Conservation (phyloP, 1,140 invertebrate species). For the Zaprionus davidi region DNA sequence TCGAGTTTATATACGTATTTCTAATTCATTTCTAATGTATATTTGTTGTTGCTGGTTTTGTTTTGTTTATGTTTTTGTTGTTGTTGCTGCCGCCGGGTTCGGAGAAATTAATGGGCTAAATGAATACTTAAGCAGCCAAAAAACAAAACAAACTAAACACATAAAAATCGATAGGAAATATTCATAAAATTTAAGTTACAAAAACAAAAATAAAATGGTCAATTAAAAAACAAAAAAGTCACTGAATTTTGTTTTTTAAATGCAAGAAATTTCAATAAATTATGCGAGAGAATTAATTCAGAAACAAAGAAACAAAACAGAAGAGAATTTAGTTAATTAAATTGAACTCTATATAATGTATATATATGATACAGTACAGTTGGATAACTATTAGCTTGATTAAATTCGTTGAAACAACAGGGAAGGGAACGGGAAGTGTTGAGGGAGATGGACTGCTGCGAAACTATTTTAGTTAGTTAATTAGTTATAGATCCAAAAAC, state of each 20-base stretch:
- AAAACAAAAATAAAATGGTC: not conserved
- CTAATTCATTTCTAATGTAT: slow-evolving; percentile 44
- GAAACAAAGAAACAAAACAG: slow-evolving; percentile 2
- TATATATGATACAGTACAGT: slow-evolving; percentile 12
- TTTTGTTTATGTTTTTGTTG: slow-evolving; percentile 5
- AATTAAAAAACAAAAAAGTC: slow-evolving; percentile 9
- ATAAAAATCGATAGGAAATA: not conserved
- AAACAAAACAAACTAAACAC: slow-evolving; percentile 25
- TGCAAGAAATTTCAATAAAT: slow-evolving; percentile 3
- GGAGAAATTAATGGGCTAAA: slow-evolving; percentile 58
- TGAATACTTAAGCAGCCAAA: slow-evolving; percentile 66
- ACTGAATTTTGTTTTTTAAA: too few relatives aligned
- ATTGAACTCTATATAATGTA: not conserved
- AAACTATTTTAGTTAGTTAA: not conserved
- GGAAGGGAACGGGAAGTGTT: slow-evolving; percentile 5
- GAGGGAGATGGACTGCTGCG: not conserved
- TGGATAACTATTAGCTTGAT: slow-evolving; percentile 44
- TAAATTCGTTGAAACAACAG: slow-evolving; percentile 64
- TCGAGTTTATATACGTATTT: slow-evolving; percentile 39
- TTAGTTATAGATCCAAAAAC: slow-evolving; percentile 43
- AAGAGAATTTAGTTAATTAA: not conserved
- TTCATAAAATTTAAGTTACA: not conserved
- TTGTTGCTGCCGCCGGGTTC: slow-evolving; percentile 39
- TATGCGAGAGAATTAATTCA: not conserved
- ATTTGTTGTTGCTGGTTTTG: slow-evolving; percentile 35